A percentile compares a stretch with the other conserved stretches of the same genome.
Evolutionary conservation across 1,140 invertebrate genomes (phyloP).

Genomic region (Apis laboriosa): DNA sequence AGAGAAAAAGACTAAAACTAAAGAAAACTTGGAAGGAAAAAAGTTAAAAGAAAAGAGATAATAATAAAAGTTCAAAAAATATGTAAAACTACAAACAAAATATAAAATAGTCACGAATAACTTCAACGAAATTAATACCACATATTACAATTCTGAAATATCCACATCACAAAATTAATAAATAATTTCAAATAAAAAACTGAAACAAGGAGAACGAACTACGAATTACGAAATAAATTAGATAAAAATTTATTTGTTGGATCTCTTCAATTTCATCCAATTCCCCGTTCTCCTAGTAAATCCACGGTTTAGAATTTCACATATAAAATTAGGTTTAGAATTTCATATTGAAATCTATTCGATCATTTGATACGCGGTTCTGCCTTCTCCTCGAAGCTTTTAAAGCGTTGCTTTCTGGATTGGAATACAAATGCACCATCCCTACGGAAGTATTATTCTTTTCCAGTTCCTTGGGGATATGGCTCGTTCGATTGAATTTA

Average conservation of each 20-base stretch:
- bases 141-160: too few species aligned
- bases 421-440: constrained; percentile 30
- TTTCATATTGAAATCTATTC: not conserved
- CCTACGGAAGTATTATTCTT: constrained; percentile 31
- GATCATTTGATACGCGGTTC: not conserved
- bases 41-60: not conserved
- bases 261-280: not conserved
- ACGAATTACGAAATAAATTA: too few species aligned
- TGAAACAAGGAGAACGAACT: too few species aligned
- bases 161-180: too few species aligned
- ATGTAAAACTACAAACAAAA: not conserved
- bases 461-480: not conserved
- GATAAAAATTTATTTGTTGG: too few species aligned
- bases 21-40: too few species aligned
- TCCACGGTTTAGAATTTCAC: not conserved
- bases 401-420: not conserved
- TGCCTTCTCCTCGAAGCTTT: not conserved
- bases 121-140: too few species aligned
- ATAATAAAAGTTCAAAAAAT: too few species aligned
- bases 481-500: constrained; percentile 36
- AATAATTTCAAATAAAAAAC: too few species aligned
- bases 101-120: not conserved
- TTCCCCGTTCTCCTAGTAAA: not conserved
- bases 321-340: not conserved
- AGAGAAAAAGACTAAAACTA: too few species aligned